Evolutionary conservation across 2,888 invertebrate species (phyloP), one percentile per base, ranked within the genome.

Genomic region (Drosophila kambysellisi): DNA sequence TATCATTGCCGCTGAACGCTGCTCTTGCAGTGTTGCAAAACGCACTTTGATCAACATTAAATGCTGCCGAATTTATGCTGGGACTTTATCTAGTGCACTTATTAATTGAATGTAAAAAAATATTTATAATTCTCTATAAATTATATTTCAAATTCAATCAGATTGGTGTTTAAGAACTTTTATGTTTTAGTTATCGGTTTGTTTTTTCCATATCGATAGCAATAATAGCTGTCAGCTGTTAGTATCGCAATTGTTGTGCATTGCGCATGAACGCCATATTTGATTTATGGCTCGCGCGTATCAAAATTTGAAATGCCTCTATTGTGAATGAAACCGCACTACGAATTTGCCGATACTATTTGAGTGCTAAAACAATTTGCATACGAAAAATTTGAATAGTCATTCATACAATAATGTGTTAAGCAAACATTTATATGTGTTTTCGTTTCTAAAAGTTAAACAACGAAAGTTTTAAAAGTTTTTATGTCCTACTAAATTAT

Each of bases 141-240:
- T 12, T 9, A 15, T 4, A 12, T 53, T 59, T 53, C 1, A 8
- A 8, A 8, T 53, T 53, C 0, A 25, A 20, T 48, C 30, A 30
- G 4, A 17, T 25, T 33, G 7, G 30, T n/a, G 9, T 60, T 29
- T 62, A 17, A n/a, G 30, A 20, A 4, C 3, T 12, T 37, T n/a
- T 48, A 39, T 33, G 39, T 30, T 17, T 12, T 32, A 15, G 35
- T 48, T 63, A 74, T 69, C 60, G 64, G 30, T 32, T 37, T 29
- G 46, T 11, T 41, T 33, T 32, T 20, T 37, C 5, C 8, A 30
- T 75, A 67, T 76, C 79, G 76, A 72, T 72, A 64, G 7, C n/a
- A 52, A 9, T 20, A 3, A 6, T 20, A 17, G 17, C 25, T 15
- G 51, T 51, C 77, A 77, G 77, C 74, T 77, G 77, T 74, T 58